Base-by-base conservation (phyloP, 2,113 vertebrate genomes). In the Amblyornis subalaris region DNA sequence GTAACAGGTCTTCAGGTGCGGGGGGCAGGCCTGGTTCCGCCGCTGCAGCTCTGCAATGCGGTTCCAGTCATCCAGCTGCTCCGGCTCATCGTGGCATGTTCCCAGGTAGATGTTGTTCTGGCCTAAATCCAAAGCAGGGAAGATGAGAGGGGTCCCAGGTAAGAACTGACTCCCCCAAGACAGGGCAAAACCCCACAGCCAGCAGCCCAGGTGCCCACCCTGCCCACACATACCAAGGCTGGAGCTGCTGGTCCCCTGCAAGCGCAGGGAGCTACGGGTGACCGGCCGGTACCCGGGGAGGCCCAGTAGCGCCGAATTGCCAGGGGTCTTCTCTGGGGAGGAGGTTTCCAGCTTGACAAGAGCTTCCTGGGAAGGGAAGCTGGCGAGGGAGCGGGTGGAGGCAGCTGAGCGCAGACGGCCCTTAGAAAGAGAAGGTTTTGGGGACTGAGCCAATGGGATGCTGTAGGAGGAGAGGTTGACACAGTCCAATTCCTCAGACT, bases 1-100 rank as follows among this genome's bases (percentile, higher is more conserved):
- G 77, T 99, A 99, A 96, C 98, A 99, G 97, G 98, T 99, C 97
- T 99, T 99, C 14, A 99, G 89, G 81, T 99, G 99, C 0, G 98
- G 99, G 0, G 98, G 98, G 12, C 98, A 98, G 14, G 97, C 96
- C 25, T 97, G 97, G 86, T 99, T 99, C 36, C 99, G 98, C 65
- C 98, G 95, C 97, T 99, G 99, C 25, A 99, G 90, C 95, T 99
- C 99, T 0, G 98, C 99, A 1, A 99, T 99, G 53, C 99, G 98
- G 94, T 97, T 98, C 99, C 99, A 99, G 60, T 99, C 98, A 0
- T 99, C 97, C 33, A 96, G 86, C 16, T 96, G 97, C 1, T 99
- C 99, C 0, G 99, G 99, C 75, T 99, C 99, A 1, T 99, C 98
- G 94, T 99, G 99, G 89, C 98, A 98, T 0, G 78, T 90, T 48